Evolutionary conservation across 2,888 invertebrate genomes (phyloP), one percentile per base, ranked within the genome.

Genomic region (Cerceris rybyensis): DNA sequence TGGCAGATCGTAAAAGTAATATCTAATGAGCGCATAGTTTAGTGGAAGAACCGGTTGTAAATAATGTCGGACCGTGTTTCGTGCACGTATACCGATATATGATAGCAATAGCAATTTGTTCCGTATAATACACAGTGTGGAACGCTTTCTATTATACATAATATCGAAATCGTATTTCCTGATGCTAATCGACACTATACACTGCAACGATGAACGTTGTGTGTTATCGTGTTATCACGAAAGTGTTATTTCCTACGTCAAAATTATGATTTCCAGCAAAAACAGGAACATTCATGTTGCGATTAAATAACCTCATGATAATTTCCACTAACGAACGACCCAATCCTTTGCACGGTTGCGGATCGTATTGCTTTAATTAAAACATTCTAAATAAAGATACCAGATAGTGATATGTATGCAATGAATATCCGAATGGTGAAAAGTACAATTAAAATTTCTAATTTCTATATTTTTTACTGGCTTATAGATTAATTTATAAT

Each of bases 101-200:
- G 43, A 39, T 52, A 57, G 59, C 74, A 17, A 49, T 16, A 17
- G 49, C 63, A 67, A 78, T 78, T 78, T 78, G 70, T 78, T 67
- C 55, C 16, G 50, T 64, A 70, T 78, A 64, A 75, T 54, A 49
- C 52, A n/a, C 8, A 5, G 8, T 7, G 28, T 57, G 49, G 52
- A 59, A 61, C 74, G 78, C 78, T 78, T 75, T 78, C 75, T 75
- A 78, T 67, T 46, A 42, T 70, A 14, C 43, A 55, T 60, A 70
- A 67, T 61, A 13, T 41, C 41, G n/a, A n/a, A 74, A 67, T 59
- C 61, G 9, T 43, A 43, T 57, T 78, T 75, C 78, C 70, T 64
- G 41, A 50, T 75, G 60, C 46, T 65, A 60, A 75, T 71, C 67
- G 55, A 41, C n/a, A 50, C 6, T 50, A n/a, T 50, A 50, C n/a